phyloP scores from a whole-genome alignment of 2,113 vertebrate genomes.

The Pachyramphus minor region DNA sequence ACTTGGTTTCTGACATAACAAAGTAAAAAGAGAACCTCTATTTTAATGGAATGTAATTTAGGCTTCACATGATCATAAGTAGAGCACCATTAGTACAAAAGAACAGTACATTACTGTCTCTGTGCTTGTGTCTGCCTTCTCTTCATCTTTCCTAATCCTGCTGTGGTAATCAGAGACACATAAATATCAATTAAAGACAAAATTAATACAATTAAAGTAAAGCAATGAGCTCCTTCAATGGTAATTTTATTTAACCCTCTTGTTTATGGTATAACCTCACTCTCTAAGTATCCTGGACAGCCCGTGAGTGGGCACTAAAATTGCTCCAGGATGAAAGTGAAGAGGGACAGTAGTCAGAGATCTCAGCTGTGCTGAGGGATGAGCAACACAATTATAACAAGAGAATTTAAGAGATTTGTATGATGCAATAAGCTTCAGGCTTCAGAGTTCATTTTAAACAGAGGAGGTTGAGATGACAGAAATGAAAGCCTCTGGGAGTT shows the following conservation, averaged over 20 bases:
- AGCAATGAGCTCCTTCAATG: neutral
- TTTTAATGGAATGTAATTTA: neutral
- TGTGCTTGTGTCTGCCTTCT: neutral
- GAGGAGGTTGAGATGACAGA: neutral
- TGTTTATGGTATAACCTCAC: neutral
- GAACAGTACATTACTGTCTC: neutral
- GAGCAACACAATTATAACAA: neutral
- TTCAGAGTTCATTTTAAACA: neutral
- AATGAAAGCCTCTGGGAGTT: neutral
- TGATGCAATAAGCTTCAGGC: neutral
- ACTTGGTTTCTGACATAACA: neutral
- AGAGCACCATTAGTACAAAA: neutral
- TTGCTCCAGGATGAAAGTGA: neutral
- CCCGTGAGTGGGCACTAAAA: accelerated
- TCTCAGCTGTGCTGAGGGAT: neutral
- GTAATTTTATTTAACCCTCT: neutral
- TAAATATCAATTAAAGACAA: conserved; percentile 10
- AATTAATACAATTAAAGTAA: neutral
- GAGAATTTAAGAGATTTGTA: neutral
- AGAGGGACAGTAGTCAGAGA: neutral
- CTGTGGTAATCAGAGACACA: neutral
- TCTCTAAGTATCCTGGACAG: neutral
- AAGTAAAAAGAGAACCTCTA: neutral
- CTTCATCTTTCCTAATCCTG: neutral
- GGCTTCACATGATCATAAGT: neutral